A percentile compares a stretch with the other conserved stretches of the same genome.
phyloP scores from a whole-genome alignment of 2,797 vertebrate genomes.

The Podargus strigoides region DNA sequence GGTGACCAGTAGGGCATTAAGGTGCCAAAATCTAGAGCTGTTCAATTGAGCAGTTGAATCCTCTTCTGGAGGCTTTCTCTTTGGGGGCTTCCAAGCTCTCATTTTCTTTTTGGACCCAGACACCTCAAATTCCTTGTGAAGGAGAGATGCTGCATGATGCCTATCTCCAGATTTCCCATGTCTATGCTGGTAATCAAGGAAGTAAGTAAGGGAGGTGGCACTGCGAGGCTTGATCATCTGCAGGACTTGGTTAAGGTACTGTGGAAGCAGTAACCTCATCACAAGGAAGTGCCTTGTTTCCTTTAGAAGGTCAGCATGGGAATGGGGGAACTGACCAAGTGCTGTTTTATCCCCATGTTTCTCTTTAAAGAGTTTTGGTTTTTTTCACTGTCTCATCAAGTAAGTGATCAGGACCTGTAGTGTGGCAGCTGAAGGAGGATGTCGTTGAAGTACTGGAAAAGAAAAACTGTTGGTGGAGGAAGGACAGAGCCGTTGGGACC shows the following conservation, averaged over 20 bases:
- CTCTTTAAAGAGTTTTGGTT: not conserved
- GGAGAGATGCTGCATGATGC: not conserved
- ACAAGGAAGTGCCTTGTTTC: not conserved
- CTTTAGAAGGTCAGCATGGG: not conserved
- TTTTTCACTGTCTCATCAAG: not conserved
- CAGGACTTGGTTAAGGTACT: not conserved
- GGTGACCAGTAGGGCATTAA: not conserved
- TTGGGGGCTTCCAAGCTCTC: not conserved
- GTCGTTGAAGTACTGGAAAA: not conserved
- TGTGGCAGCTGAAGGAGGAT: not conserved
- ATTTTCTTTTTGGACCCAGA: not conserved
- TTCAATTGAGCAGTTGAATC: not conserved
- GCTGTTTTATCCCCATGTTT: not conserved
- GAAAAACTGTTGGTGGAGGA: constrained; percentile 32
- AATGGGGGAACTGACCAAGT: not conserved
- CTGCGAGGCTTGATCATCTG: not conserved
- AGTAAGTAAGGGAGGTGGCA: not conserved
- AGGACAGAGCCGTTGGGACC: constrained; percentile 22
- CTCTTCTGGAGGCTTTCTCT: not conserved
- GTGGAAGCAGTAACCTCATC: not conserved
- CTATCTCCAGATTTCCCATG: not conserved
- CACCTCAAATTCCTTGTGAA: not conserved
- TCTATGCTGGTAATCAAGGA: not conserved
- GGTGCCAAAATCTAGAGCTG: not conserved
- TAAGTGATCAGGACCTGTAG: not conserved